Base-by-base conservation (phyloP, 2,797 vertebrate species). In the Melanotaenia trifasciata region DNA sequence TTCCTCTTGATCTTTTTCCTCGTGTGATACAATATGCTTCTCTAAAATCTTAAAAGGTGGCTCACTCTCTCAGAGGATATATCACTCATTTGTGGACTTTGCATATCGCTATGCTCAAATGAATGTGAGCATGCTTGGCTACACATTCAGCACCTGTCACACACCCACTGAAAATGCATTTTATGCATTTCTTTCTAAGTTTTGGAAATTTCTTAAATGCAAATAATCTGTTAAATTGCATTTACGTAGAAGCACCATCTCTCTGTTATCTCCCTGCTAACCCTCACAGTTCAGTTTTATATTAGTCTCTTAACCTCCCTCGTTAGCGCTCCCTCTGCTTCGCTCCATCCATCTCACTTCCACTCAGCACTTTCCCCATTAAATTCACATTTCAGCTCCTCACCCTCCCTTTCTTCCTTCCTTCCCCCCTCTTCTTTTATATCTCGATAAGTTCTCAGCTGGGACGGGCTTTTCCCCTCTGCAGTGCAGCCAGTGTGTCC, bases 401-500 rank as follows among this genome's bases (percentile, higher is more conserved):
- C 60, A 43, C 32, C 59, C 30, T 66, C 33, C 54, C 57, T 32
- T 63, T 56, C 54, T 67, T 67, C 64, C 18, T 36, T 18, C n/a
- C 61, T n/a, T 40, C 50, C 58, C 43, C 70, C 63, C 58, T 40
- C 33, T 63, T 50, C 54, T 67, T 66, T 80, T 74, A 86, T 80
- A 87, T 69, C 58, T 78, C 14, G 0, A 69, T 72, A 80, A 70
- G 70, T 83, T 89, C 86, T 83, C 80, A 79, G 72, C 67, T 73
- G 83, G 85, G 87, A 88, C 77, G 60, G 64, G 65, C n/a, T 81
- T 85, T 72, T 80, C 82, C n/a, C 71, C 73, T 85, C 74, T 79
- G 61, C 74, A 83, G 71, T 77, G 18, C 36, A 77, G 68, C 79
- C 77, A 36, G 33, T 60, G 60, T 60, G 58, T 65, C 60, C 87